A percentile compares a stretch with the other conserved stretches of the same genome.
Conservation (phyloP, 1,140 invertebrate species). For the Campoletis sonorensis region DNA sequence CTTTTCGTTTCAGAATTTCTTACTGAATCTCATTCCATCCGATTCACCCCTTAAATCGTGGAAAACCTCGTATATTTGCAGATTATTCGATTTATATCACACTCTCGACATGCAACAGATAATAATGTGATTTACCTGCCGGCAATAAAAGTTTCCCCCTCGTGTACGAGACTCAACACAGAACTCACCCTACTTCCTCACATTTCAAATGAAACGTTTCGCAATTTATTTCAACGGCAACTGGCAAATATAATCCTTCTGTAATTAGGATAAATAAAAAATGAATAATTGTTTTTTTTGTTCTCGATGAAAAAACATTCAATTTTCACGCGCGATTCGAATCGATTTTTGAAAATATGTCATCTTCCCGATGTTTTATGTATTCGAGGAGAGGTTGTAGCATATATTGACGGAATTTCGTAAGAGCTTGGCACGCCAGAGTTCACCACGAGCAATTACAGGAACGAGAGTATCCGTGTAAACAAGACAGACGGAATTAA, state of each 20-base stretch:
- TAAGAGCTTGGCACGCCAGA: slow-evolving; percentile 1
- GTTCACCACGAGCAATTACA: slow-evolving; percentile 20
- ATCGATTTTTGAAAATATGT: background rate
- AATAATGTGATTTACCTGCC: background rate
- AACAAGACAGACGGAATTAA: slow-evolving; percentile 37
- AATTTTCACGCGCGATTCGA: no score
- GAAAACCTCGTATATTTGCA: background rate
- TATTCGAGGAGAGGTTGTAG: background rate
- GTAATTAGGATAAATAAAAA: no score
- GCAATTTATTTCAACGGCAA: no score
- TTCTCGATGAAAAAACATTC: no score
- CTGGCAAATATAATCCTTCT: no score
- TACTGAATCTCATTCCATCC: no score
- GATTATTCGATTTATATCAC: background rate
- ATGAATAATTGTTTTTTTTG: no score
- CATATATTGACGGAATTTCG: background rate
- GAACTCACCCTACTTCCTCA: no score
- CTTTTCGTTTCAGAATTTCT: no score
- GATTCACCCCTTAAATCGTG: no score
- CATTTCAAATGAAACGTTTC: no score
- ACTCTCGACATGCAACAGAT: background rate
- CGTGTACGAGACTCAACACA: no score
- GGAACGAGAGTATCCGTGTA: slow-evolving; percentile 25
- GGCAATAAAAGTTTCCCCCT: background rate
- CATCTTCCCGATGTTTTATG: background rate